Percentiles rank a stretch among this genome's conserved stretches.
Evolutionary conservation across 2,797 vertebrate genomes (phyloP).

Genomic region (Schizopygopsis malacanthus): DNA sequence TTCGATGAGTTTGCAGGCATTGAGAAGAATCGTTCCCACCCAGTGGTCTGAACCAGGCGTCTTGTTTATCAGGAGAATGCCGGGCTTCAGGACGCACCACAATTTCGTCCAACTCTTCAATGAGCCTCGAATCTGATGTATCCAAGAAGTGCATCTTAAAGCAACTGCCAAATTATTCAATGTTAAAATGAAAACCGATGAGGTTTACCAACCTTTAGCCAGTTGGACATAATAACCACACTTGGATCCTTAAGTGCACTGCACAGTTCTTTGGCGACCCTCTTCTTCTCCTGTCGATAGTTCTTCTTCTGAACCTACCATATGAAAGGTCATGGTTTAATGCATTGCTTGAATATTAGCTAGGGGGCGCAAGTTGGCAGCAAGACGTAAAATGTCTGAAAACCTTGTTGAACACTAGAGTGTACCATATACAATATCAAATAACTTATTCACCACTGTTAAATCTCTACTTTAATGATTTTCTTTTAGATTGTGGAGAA

Average conservation of each 20-base stretch:
- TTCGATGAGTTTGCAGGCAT: conserved; percentile 93
- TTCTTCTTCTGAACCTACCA: conserved; percentile 93
- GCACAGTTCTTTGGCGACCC: conserved; percentile 91
- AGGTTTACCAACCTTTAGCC: conserved; percentile 84
- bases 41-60: conserved; percentile 92
- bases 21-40: conserved; percentile 95
- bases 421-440: conserved; percentile 15
- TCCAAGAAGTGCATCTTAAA: background rate
- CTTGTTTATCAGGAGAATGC: conserved; percentile 94
- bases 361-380: background rate
- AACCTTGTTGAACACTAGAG: conserved; percentile 23
- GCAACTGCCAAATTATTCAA: background rate
- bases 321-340: conserved; percentile 44
- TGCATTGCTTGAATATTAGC: background rate
- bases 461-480: background rate
- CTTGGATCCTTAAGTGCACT: conserved; percentile 94
- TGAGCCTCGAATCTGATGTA: conserved; percentile 89
- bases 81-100: conserved; percentile 95
- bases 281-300: conserved; percentile 96
- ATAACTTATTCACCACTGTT: background rate
- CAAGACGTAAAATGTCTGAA: background rate
- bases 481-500: background rate
- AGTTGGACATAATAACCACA: conserved; percentile 95
- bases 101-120: conserved; percentile 97
- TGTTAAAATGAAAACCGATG: background rate